Evolutionary conservation across 2,113 vertebrate species (phyloP).

Genomic region (Prinia subflava): DNA sequence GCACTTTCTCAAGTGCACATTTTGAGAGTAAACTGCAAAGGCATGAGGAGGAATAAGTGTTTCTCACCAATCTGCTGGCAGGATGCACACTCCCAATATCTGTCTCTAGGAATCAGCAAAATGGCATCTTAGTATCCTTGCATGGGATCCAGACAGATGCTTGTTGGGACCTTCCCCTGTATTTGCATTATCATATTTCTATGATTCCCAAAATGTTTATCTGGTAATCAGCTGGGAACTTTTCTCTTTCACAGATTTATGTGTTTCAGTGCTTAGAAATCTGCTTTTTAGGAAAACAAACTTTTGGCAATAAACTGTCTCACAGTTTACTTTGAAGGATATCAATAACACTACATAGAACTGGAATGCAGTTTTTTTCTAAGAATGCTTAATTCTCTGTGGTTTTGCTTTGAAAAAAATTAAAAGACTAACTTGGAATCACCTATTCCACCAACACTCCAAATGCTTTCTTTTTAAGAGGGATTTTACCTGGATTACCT

Average conservation of each 20-base stretch:
- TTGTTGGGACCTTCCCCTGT: accelerated
- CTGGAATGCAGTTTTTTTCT: neutral
- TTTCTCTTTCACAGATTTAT: neutral
- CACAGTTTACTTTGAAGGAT: neutral
- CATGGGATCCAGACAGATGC: accelerated
- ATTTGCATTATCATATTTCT: neutral
- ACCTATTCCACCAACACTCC: neutral
- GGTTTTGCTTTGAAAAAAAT: neutral
- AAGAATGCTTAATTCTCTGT: neutral
- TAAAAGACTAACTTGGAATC: neutral
- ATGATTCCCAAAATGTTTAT: neutral
- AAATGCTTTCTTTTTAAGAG: neutral
- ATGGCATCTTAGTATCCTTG: neutral
- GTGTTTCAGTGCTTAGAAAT: neutral
- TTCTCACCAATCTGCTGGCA: neutral
- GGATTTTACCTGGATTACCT: neutral
- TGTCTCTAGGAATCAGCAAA: neutral
- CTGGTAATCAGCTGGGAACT: neutral
- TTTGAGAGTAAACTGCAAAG: neutral
- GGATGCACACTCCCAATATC: neutral
- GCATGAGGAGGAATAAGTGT: neutral
- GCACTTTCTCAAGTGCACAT: neutral
- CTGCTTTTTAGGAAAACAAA: neutral
- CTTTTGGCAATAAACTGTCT: neutral
- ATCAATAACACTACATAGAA: neutral